phyloP scores from a whole-genome alignment of 2,113 vertebrate species.

The Nothobranchius kuhntae region DNA sequence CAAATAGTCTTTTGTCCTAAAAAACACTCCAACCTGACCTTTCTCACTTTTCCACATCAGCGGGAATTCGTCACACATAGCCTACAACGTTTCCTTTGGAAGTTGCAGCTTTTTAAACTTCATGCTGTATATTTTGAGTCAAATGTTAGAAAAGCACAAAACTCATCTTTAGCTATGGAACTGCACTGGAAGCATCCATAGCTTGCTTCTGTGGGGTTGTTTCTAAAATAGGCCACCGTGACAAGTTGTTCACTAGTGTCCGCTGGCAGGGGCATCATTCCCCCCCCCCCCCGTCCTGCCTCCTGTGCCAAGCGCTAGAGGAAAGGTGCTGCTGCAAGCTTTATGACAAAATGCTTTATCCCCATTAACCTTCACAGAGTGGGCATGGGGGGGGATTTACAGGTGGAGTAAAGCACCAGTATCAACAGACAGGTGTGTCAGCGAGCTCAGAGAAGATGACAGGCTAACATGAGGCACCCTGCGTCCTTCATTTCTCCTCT shows the following conservation, averaged over 20 bases:
- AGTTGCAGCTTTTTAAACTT: too few species aligned
- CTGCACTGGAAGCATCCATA: constrained; percentile 44
- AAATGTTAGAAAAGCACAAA: constrained; percentile 2
- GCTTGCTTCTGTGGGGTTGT: constrained; percentile 33
- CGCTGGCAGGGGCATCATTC: constrained; percentile 53
- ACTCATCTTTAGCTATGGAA: constrained; percentile 36
- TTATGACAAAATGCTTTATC: constrained; percentile 75
- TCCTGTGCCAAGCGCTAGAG: constrained; percentile 35
- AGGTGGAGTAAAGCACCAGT: constrained; percentile 52
- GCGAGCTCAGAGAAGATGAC: constrained; percentile 36
- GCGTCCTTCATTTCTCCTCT: constrained; percentile 64
- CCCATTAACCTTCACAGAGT: constrained; percentile 74
- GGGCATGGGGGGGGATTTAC: constrained; percentile 59
- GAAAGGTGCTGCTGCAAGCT: constrained; percentile 55
- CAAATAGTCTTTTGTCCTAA: constrained; percentile 44
- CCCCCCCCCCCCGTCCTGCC: constrained; percentile 43
- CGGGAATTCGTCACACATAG: constrained; percentile 1
- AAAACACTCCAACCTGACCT: constrained; percentile 44
- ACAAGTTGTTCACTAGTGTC: constrained; percentile 69
- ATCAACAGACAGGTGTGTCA: constrained; percentile 57
- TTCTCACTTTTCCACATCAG: constrained; percentile 30
- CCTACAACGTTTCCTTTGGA: too few species aligned
- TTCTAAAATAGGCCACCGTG: constrained; percentile 64
- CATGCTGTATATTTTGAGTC: not conserved
- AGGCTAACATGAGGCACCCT: constrained; percentile 27